phyloP scores from a whole-genome alignment of 2,888 invertebrate species.

The Cosmia pyralina region DNA sequence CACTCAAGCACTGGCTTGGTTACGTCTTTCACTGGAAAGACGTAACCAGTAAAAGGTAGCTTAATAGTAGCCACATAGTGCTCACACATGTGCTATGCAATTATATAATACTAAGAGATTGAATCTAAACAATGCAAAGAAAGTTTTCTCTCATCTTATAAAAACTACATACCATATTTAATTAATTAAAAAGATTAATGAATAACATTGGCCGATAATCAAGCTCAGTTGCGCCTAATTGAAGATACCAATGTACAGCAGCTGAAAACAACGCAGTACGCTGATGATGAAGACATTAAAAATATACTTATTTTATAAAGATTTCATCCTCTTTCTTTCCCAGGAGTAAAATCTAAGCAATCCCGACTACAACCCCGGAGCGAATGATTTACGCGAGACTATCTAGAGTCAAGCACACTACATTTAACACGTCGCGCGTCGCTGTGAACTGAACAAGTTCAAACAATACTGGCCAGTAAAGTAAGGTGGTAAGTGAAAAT shows the following conservation, averaged over 20 bases:
- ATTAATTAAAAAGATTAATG: not conserved
- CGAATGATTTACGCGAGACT: constrained; percentile 73
- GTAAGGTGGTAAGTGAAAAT: constrained; percentile 55
- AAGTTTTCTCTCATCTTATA: no score
- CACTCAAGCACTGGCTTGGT: no score
- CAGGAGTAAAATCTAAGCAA: constrained; percentile 73
- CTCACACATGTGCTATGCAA: no score
- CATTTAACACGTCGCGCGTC: constrained; percentile 69
- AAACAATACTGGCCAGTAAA: constrained; percentile 71
- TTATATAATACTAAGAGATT: no score
- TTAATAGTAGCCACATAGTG: no score
- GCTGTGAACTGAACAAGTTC: constrained; percentile 67
- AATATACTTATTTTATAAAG: not conserved
- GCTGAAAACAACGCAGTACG: not conserved
- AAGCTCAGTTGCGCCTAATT: not conserved
- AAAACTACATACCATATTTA: no score
- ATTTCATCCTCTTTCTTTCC: constrained; percentile 11
- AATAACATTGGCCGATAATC: not conserved
- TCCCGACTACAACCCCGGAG: constrained; percentile 68
- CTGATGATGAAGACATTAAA: not conserved
- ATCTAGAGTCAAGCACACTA: constrained; percentile 69
- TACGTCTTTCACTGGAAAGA: no score
- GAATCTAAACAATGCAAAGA: no score
- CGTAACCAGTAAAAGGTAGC: no score
- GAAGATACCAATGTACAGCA: not conserved